These are phyloP conservation scores for Cryptotermes secundus DNA, from an alignment of 1,140 invertebrate species.

Conservation along the genomic window DNA sequence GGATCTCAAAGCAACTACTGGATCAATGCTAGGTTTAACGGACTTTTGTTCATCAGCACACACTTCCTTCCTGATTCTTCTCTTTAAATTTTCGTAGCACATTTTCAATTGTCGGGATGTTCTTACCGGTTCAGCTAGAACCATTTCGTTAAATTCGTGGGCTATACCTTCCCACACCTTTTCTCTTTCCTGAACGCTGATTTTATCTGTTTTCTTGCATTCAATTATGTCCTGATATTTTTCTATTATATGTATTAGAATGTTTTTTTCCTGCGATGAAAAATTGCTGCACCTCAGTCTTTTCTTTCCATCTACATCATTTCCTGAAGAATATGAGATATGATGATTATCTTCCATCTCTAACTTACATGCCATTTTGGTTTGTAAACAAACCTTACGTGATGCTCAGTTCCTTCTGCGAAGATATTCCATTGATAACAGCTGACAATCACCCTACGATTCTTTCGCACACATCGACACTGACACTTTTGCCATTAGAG, in stretches of 20 bases:
- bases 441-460: too few relatives aligned
- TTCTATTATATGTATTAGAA: conserved; percentile 32
- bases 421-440: too few relatives aligned
- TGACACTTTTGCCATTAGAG: too few relatives aligned
- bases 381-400: background rate
- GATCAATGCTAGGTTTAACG: background rate
- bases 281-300: conserved; percentile 29
- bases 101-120: conserved; percentile 26
- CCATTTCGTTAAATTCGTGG: conserved; percentile 27
- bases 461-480: too few relatives aligned
- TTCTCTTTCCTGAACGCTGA: conserved; percentile 21
- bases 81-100: conserved; percentile 30
- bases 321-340: background rate
- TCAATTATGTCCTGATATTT: conserved; percentile 24
- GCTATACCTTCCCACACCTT: conserved; percentile 23
- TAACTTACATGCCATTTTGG: background rate
- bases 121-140: conserved; percentile 8
- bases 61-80: conserved; percentile 26
- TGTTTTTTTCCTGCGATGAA: conserved; percentile 25
- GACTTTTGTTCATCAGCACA: background rate
- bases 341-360: background rate
- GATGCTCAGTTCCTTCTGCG: background rate
- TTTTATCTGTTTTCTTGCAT: conserved; percentile 28
- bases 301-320: conserved; percentile 1
- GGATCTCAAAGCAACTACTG: conserved; percentile 2